Evolutionary conservation across 2,888 invertebrate species (phyloP), one percentile per base, ranked within the genome.

Genomic region (Bellardia bayeri): DNA sequence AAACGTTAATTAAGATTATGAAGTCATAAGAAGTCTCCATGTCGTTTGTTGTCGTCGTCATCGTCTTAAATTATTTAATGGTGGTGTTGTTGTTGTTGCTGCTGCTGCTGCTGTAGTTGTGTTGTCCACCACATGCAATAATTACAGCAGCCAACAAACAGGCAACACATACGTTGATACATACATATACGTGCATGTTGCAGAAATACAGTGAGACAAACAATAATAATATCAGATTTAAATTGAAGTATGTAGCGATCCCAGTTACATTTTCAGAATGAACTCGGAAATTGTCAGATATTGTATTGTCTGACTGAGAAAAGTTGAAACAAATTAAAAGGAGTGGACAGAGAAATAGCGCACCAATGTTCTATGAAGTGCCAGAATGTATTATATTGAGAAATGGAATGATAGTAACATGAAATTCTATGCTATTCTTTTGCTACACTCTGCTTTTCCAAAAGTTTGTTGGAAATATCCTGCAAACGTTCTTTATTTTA

Each of bases 1-100:
- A 92, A 93, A 93, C 93, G 93, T 93, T 93, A 93, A 93, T 93
- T 93, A 93, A 93, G 93, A 93, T 93, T 93, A 93, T 93, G 93
- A 93, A 93, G 93, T 93, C 93, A 93, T 93, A 93, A 93, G 93
- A 93, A 85, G 87, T 87, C 87, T 87, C 75, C 87, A 85, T 87
- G 87, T 85, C 87, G 85, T 82, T 87, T 85, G 87, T 87, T 85
- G 87, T 87, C 85, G 83, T 87, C 86, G 82, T 87, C 87, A 79
- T 87, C 85, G 79, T 87, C 86, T 81, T 69, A 85, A 81, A 85
- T 80, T 85, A 85, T 81, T 85, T 85, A 85, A 81, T 85, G 75
- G 75, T 85, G 42, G 66, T 76, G 49, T 40, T 74, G 68, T 51
- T 54, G 69, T 71, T 82, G 81, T 56, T 74, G 8, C n/a, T 82